Conservation (phyloP, 2,797 vertebrate genomes). For the Anas bahamensis region DNA sequence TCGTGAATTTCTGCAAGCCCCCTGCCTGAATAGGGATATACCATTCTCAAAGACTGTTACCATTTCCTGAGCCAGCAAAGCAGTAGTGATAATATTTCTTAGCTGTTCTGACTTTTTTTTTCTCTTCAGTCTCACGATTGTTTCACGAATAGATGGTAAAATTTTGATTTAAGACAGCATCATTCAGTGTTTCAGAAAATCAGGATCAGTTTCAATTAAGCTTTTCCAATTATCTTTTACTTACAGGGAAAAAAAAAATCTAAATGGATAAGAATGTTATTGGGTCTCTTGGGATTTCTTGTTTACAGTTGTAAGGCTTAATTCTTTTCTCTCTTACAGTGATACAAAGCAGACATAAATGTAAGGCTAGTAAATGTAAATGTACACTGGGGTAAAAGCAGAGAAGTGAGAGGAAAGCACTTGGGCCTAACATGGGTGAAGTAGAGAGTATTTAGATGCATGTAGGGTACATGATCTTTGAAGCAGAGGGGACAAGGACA, state of each 20-base stretch:
- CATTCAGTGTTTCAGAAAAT: constrained; percentile 20
- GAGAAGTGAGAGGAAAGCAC: not conserved
- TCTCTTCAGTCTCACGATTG: not conserved
- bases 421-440: not conserved
- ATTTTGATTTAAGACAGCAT: constrained; percentile 6
- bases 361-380: not conserved
- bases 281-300: not conserved
- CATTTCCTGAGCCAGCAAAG: not conserved
- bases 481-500: not conserved
- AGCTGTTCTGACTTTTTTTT: not conserved
- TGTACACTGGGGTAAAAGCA: not conserved
- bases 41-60: not conserved
- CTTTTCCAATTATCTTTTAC: constrained; percentile 1
- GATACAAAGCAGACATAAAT: not conserved
- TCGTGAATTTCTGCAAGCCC: constrained; percentile 3
- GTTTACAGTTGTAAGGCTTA: not conserved
- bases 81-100: not conserved
- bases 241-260: not conserved
- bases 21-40: not conserved
- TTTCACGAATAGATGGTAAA: not conserved
- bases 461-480: not conserved
- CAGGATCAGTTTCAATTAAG: constrained; percentile 15
- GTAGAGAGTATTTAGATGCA: not conserved
- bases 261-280: not conserved
- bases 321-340: not conserved